phyloP scores from a whole-genome alignment of 2,113 vertebrate species.

The Saimiri boliviensis region DNA sequence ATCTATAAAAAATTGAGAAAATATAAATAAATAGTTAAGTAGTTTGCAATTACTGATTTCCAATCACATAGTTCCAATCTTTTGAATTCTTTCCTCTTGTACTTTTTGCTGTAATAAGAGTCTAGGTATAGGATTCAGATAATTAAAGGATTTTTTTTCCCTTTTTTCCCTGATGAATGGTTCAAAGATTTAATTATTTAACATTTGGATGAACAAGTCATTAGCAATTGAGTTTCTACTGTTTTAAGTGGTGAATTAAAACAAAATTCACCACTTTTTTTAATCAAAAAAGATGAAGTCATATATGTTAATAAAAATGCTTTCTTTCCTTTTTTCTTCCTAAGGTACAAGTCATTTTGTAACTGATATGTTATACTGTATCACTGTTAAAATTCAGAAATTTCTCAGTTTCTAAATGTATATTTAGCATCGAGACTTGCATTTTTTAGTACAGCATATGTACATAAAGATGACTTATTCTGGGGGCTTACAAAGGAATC shows the following conservation, averaged over 20 bases:
- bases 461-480: conserved; percentile 33
- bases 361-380: neutral
- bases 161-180: neutral
- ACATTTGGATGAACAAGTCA: neutral
- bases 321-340: neutral
- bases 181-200: conserved; percentile 42
- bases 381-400: conserved; percentile 44
- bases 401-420: conserved; percentile 17
- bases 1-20: neutral
- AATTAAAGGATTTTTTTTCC: neutral
- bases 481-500: conserved; percentile 1
- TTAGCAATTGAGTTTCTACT: neutral
- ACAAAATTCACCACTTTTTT: neutral
- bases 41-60: neutral
- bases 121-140: neutral
- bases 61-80: neutral
- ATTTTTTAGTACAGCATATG: conserved; percentile 31
- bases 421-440: neutral
- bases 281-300: neutral
- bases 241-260: no score
- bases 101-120: neutral
- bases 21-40: neutral
- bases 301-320: neutral
- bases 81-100: neutral
- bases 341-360: neutral